A percentile compares a stretch with the other conserved stretches of the same genome.
These are phyloP conservation scores for Gila robusta DNA, from an alignment of 2,797 vertebrate genomes.

Conservation along the genomic window DNA sequence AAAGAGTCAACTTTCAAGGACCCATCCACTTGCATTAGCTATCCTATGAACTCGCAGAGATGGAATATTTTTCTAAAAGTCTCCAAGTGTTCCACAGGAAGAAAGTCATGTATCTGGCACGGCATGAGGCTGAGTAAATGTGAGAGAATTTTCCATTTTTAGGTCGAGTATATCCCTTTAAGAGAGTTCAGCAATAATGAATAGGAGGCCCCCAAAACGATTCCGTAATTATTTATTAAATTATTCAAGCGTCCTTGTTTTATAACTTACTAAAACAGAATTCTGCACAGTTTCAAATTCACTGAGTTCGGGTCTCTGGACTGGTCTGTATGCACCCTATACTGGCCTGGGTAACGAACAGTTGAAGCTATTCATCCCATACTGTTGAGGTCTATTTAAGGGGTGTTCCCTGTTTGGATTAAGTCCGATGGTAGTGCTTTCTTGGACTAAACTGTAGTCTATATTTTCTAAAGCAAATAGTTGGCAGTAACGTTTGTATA, in stretches of 20 bases:
- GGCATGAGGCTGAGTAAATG: background rate
- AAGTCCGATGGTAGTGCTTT: background rate
- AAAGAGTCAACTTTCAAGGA: background rate
- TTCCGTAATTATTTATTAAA: background rate
- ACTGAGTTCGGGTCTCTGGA: background rate
- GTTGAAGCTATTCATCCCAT: conserved; percentile 49
- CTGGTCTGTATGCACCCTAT: conserved; percentile 42
- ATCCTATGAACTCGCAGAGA: background rate
- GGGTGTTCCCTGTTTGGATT: background rate
- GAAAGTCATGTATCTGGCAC: background rate
- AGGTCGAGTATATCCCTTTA: background rate
- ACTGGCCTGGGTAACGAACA: conserved; percentile 40
- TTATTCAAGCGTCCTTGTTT: background rate
- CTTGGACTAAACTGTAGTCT: background rate
- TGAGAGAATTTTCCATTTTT: background rate
- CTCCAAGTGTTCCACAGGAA: background rate
- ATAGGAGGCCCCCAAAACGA: background rate
- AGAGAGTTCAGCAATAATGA: background rate
- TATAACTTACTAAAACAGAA: background rate
- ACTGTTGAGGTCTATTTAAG: conserved; percentile 4
- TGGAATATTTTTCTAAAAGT: too few species aligned
- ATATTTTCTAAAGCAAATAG: conserved; percentile 1
- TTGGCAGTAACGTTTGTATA: background rate
- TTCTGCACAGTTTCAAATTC: background rate
- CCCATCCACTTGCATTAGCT: too few species aligned